phyloP scores from a whole-genome alignment of 2,113 vertebrate genomes.

The Callorhinus ursinus region DNA sequence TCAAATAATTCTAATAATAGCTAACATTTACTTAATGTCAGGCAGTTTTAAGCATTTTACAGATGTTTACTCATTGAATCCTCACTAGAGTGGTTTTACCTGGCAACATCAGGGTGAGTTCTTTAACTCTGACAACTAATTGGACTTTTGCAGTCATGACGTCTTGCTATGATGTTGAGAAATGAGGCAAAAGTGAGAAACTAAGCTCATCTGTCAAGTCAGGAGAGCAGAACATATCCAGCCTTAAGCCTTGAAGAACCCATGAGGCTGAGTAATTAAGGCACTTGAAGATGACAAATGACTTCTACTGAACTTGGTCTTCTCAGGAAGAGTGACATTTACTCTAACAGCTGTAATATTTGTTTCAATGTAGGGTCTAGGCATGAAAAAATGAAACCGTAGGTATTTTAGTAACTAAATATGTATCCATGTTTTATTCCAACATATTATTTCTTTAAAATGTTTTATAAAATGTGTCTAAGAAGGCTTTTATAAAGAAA shows the following conservation, averaged over 20 bases:
- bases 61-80: not conserved
- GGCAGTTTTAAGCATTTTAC: slow-evolving; percentile 21
- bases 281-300: not conserved
- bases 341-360: not conserved
- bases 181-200: slow-evolving; percentile 29
- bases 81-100: not conserved
- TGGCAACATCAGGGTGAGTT: not conserved
- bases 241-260: not conserved
- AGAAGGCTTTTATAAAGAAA: slow-evolving; percentile 30
- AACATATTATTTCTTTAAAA: not conserved
- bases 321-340: not conserved
- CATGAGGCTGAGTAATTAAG: not conserved
- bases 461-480: not conserved
- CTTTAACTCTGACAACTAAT: slow-evolving; percentile 15
- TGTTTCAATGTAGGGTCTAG: not conserved
- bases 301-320: not conserved
- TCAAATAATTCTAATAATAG: slow-evolving; percentile 22
- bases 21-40: not conserved
- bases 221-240: not conserved
- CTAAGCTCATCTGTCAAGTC: not conserved
- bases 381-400: not conserved
- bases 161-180: slow-evolving; percentile 18
- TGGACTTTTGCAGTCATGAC: not conserved
- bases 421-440: not conserved
- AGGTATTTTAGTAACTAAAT: slow-evolving; percentile 35